Base-by-base conservation (phyloP, 53 echinoderm and acorn worm species). In the Apostichopus leukothele region DNA sequence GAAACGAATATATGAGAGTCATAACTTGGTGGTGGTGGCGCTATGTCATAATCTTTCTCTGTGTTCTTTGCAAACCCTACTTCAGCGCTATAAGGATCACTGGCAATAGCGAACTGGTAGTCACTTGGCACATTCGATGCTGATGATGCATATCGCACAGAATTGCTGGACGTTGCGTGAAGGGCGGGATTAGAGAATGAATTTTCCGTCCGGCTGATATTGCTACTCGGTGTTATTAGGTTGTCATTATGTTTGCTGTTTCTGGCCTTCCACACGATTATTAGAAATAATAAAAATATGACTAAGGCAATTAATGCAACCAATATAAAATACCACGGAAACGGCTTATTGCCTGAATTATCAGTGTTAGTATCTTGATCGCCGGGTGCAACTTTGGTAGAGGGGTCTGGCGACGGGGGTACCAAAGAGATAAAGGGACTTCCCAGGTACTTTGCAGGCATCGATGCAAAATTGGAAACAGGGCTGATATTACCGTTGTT, bases 391-490 rank as follows among this genome's bases (percentile, higher is more conserved):
- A n/a, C 25, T 23, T 4, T 23, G 5, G 60, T 22, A 18, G 83
- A 19, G 7, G 57, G 52, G 3, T n/a, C 13, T 83, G 55, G 18
- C 6, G 53, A 53, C 7, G 83, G 50, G 16, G 83, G 11, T 51
- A 6, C 1, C 83, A 59, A 3, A 18, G 60, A 10, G 19, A 54
- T 23, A 9, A 63, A 14, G 21, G 84, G 66, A 14, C 6, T 39
- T 21, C 9, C 25, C 25, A 60, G 22, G 55, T 16, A 19, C 26
- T 75, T 87, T 3, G 88, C 88, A 23, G 88, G 75, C 5, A 87
- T 52, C 11, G 88, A 87, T 11, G 75, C 88, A 26, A 74, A 87
- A 87, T 87, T 87, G 21, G 88, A 87, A 20, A 87, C 52, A 9
- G 88, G 88, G 27, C 88, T 87, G 6, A 54, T 52, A 5, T 11